Evolutionary conservation across 2,888 invertebrate genomes (phyloP).

Genomic region (Calameuta pallipes): DNA sequence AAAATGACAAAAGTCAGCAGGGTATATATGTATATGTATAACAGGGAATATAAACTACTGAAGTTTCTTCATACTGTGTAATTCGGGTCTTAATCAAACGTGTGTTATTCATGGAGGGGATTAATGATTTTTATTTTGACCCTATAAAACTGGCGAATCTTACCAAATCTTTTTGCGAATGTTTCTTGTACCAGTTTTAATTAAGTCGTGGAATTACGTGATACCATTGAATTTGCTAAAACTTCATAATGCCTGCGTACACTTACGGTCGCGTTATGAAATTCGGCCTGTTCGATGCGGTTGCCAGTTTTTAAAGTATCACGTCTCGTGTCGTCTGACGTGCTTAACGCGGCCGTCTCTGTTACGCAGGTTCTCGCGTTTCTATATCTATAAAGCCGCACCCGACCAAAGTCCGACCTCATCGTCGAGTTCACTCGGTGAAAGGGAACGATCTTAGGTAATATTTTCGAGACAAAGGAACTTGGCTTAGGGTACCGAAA

Average conservation of each 20-base stretch:
- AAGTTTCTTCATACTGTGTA: background rate
- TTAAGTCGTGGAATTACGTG: background rate
- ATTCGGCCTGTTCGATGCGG: slow-evolving; percentile 16
- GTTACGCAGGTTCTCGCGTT: background rate
- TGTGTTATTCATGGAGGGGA: background rate
- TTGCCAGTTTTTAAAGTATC: background rate
- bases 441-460: background rate
- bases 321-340: slow-evolving; percentile 32
- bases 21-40: background rate
- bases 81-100: background rate
- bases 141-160: background rate
- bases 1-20: background rate
- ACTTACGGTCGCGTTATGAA: slow-evolving; percentile 22
- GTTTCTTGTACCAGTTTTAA: background rate
- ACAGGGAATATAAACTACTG: background rate
- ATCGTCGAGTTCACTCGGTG: background rate
- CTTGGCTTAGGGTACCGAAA: background rate
- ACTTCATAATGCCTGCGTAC: background rate
- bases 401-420: background rate
- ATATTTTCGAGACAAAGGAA: slow-evolving; percentile 4
- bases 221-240: background rate
- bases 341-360: slow-evolving; percentile 37
- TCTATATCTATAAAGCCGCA: background rate
- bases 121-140: background rate
- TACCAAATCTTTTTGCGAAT: background rate